These are phyloP conservation scores for Coptotermes formosanus DNA, from an alignment of 1,140 invertebrate species.

Conservation along the genomic window DNA sequence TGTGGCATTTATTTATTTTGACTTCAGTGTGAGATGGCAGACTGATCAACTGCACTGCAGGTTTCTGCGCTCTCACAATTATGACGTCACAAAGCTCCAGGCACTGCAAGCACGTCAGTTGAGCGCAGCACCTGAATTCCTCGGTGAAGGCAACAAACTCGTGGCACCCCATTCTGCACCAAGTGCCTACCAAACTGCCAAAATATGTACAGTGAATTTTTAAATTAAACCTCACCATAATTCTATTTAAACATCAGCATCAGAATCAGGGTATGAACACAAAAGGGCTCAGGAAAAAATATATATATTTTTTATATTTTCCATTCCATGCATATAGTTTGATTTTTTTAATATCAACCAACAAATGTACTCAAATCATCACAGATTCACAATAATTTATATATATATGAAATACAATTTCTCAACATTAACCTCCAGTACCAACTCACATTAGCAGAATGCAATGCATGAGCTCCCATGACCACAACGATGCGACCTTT, in stretches of 20 bases:
- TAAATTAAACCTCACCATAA: no score
- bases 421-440: not conserved
- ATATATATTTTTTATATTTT: not conserved
- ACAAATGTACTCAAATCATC: no score
- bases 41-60: not conserved
- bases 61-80: not conserved
- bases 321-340: not conserved
- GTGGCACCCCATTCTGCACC: slow-evolving; percentile 17
- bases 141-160: slow-evolving; percentile 29
- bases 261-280: not conserved
- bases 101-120: slow-evolving; percentile 23
- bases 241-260: no score
- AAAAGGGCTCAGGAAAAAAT: not conserved
- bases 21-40: not conserved
- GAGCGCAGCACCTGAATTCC: slow-evolving; percentile 32
- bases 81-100: slow-evolving; percentile 26
- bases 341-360: not conserved
- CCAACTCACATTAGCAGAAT: not conserved
- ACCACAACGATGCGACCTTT: slow-evolving; percentile 17
- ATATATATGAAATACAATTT: not conserved
- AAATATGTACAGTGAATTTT: not conserved
- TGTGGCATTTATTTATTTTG: not conserved
- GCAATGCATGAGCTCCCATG: not conserved
- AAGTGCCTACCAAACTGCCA: slow-evolving; percentile 21
- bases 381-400: no score